Evolutionary conservation across 2,888 invertebrate species (phyloP).

Genomic region (Petrolisthes manimaculis): DNA sequence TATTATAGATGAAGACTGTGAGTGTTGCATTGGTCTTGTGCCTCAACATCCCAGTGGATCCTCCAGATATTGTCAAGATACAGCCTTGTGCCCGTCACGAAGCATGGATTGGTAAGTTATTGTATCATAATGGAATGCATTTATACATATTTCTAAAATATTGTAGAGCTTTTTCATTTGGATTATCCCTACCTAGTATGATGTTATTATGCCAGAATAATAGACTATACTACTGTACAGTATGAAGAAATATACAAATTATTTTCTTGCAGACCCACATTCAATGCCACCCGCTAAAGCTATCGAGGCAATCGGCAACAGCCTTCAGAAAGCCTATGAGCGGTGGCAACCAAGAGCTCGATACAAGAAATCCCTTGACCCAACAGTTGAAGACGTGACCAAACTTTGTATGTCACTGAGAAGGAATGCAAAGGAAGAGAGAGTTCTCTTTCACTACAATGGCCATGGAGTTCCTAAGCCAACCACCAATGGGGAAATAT

Average conservation of each 20-base stretch:
- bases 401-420: slow-evolving; percentile 94
- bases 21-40: slow-evolving; percentile 98
- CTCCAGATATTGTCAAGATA: slow-evolving; percentile 97
- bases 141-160: neutral
- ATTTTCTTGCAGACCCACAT: slow-evolving; percentile 74
- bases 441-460: slow-evolving; percentile 98
- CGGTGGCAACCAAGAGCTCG: slow-evolving; percentile 98
- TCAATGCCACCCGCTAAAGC: slow-evolving; percentile 91
- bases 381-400: slow-evolving; percentile 97
- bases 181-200: neutral
- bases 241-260: neutral
- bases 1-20: slow-evolving; percentile 94
- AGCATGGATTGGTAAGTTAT: slow-evolving; percentile 91
- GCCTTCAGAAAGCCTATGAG: slow-evolving; percentile 96
- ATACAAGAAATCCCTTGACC: slow-evolving; percentile 97
- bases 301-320: slow-evolving; percentile 89
- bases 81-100: slow-evolving; percentile 95
- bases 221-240: neutral
- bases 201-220: neutral
- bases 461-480: slow-evolving; percentile 99
- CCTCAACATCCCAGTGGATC: slow-evolving; percentile 99
- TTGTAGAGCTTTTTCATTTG: neutral
- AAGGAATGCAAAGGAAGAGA: slow-evolving; percentile 96
- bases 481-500: slow-evolving; percentile 97
- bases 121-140: neutral